Evolutionary conservation across 2,888 invertebrate genomes (phyloP), one percentile per base, ranked within the genome.

Genomic region (Dyspetes luteomarginatus): DNA sequence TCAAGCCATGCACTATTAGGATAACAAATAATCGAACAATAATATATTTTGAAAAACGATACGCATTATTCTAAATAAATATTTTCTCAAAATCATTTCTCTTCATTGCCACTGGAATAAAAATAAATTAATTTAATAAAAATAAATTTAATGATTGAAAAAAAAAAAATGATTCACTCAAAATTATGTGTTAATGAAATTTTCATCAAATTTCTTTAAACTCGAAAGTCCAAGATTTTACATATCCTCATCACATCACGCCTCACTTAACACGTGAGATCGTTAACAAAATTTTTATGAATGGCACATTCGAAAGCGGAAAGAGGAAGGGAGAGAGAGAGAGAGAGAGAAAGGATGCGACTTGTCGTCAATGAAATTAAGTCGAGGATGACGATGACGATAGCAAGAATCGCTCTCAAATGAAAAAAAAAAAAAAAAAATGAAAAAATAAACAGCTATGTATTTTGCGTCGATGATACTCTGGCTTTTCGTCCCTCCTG

Each of bases 311-410:
- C 36, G 43, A 30, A 43, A 22, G 15, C 17, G 12, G 22, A 41
- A 19, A 26, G 24, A 50, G 1, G 12, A 12, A n/a, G n/a, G n/a
- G n/a, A n/a, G n/a, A n/a, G 7, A 67, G 41, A 22, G 30, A n/a
- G 24, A 36, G 26, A 28, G 52, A 52, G 43, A 24, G 15, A 12
- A 36, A 75, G 55, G 65, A 67, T 69, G 28, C 60, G 43, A 67
- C 58, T 76, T 67, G 71, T 80, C 75, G 79, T 80, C 75, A 76
- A 80, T 80, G 71, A 81, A 72, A 81, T 72, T 76, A 68, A 76
- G 30, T 72, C 62, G 67, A 56, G 67, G 45, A 76, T 72, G 80
- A 68, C 48, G 71, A 58, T 45, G 58, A 62, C 55, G 58, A 60
- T 62, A 17, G 67, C 43, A 15, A 48, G 28, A 48, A 30, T 26